Base-by-base conservation (phyloP, 2,797 vertebrate species). In the Ctenosaura bakeri region DNA sequence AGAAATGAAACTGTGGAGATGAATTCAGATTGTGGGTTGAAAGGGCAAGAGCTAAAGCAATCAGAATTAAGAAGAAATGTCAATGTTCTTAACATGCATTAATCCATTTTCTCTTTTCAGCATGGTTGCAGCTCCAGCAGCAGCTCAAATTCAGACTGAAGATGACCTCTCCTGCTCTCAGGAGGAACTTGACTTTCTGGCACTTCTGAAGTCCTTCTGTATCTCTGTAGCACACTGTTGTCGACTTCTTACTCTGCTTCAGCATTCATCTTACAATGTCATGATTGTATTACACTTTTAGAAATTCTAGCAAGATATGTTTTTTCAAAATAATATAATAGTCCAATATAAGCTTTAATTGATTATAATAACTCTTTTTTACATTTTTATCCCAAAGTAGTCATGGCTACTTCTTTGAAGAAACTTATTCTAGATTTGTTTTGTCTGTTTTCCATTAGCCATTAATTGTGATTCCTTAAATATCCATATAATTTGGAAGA, bases 81-180 rank as follows among this genome's bases (percentile, higher is more conserved):
- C 6, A n/a, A 0, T 64, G 71, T 62, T 18, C 22, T 7, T 93
- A 5, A 93, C 56, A 24, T 32, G 0, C 0, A 59, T 92, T 87
- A 78, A 3, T 92, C n/a, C 86, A 54, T 64, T 46, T 88, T 16
- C 38, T 83, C 76, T 76, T 80, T 78, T 42, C 89, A 96, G 95
- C 90, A 73, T 35, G 87, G 66, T 6, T 10, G 81, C 46, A 88
- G 88, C 69, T 94, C 91, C 1, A 78, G 88, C 22, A 76, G 90
- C 87, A 92, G 93, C 12, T 94, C 93, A 2, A 91, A 95, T 90
- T 95, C 90, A 12, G 94, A 93, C 86, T 94, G 87, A 95, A 50
- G 4, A 42, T 10, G 20, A 46, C n/a, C 1, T 1, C 20, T 90
- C 77, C 64, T 29, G 29, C 42, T 32, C 0, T 0, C 24, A 35